Base-by-base conservation (phyloP, 2,797 vertebrate genomes). In the Alcedo atthis region DNA sequence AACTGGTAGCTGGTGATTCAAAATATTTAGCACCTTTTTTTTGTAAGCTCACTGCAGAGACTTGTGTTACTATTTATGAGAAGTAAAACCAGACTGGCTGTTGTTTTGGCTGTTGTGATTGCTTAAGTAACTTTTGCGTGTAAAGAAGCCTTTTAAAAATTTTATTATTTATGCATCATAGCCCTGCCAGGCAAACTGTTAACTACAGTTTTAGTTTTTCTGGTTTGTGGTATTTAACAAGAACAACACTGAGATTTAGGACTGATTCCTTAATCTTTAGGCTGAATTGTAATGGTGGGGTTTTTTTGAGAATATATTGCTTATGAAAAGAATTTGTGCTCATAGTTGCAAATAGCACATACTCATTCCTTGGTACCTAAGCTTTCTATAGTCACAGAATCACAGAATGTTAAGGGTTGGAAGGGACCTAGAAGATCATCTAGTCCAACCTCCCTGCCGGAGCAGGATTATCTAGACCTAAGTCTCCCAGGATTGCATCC, bases 91-190 rank as follows among this genome's bases (percentile, higher is more conserved):
- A 51, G 32, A 45, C 58, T 73, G 68, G 15, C 42, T 70, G 32
- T 75, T 69, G 24, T 1, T 0, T 55, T 83, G 43, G 33, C 28
- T 21, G 2, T 68, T 74, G 69, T 32, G 45, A 53, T 89, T 62
- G 46, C 76, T 77, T 81, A 77, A 89, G 33, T 85, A 68, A 21
- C 22, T 93, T 80, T 57, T 91, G 19, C 69, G 26, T 37, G 18
- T 46, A 54, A 85, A 49, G 37, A 78, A 87, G 19, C 13, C 1
- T 17, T 75, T 87, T 85, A 74, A 26, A 26, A 26, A 24, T 81
- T 53, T 51, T 24, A 25, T 17, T 80, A 30, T 30, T 82, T 78
- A 45, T 3, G 0, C 0, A 0, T 77, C 28, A 10, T 48, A 82
- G 24, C 42, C 28, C 51, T 80, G 30, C 32, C 79, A 83, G 45